Conservation (phyloP, 2,888 invertebrate genomes). For the Corbicula japonica region DNA sequence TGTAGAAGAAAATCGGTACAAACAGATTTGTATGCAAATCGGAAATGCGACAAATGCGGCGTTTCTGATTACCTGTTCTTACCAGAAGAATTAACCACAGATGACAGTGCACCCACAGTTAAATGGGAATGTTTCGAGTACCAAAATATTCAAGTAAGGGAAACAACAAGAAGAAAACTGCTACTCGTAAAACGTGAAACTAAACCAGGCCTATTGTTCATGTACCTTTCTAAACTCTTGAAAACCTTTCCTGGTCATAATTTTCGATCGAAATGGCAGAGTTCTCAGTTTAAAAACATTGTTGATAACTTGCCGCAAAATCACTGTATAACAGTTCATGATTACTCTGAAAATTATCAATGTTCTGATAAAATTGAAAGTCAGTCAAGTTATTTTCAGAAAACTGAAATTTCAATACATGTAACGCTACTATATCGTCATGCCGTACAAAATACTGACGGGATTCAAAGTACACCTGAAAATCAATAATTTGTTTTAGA, state of each 20-base stretch:
- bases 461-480: not conserved
- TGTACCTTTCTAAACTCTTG: conserved; percentile 28
- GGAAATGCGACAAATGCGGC: conserved; percentile 13
- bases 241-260: conserved; percentile 37
- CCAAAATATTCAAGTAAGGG: conserved; percentile 2
- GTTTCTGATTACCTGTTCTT: not conserved
- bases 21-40: not conserved
- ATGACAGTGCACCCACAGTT: not conserved
- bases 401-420: conserved; percentile 7
- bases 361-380: conserved; percentile 35
- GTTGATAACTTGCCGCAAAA: conserved; percentile 21
- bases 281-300: conserved; percentile 9
- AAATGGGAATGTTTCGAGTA: conserved; percentile 30
- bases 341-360: conserved; percentile 50
- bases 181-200: conserved; percentile 19
- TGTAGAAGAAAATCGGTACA: not conserved
- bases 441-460: conserved; percentile 1
- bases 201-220: conserved; percentile 34
- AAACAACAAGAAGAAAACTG: conserved; percentile 13
- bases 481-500: not conserved
- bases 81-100: not conserved
- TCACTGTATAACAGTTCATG: conserved; percentile 43
- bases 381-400: conserved; percentile 43
- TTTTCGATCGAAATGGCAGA: conserved; percentile 35
- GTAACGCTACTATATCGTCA: conserved; percentile 5